Percentiles rank a stretch among this genome's conserved stretches.
Conservation (phyloP, 2,797 vertebrate genomes). For the Capromys pilorides region DNA sequence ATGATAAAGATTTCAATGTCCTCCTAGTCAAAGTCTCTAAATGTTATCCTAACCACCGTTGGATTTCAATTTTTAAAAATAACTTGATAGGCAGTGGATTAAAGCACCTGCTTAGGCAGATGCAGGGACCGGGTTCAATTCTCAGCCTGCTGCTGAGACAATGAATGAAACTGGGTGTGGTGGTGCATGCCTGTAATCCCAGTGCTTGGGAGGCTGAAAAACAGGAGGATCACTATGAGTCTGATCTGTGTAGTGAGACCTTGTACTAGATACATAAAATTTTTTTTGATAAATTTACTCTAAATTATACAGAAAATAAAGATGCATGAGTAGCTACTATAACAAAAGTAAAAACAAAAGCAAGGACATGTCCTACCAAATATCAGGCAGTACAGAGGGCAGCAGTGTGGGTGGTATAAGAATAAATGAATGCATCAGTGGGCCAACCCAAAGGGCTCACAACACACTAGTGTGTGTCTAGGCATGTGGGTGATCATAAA, state of each 20-base stretch:
- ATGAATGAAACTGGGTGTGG: no score
- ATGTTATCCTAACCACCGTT: not conserved
- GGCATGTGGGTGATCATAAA: not conserved
- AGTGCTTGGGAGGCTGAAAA: no score
- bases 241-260: no score
- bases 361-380: not conserved
- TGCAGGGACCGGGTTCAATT: no score
- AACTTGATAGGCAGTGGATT: not conserved
- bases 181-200: no score
- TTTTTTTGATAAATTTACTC: not conserved
- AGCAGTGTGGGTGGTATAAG: not conserved
- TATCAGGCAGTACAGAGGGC: not conserved
- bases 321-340: not conserved
- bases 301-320: not conserved
- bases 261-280: no score
- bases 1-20: not conserved
- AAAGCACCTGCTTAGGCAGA: no score
- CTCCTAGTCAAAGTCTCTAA: not conserved
- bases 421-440: not conserved
- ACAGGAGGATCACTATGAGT: no score
- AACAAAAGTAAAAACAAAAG: not conserved
- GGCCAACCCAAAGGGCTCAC: not conserved
- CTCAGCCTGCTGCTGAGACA: no score
- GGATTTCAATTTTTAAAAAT: not conserved
- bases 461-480: rapidly evolving